phyloP scores from a whole-genome alignment of 2,113 vertebrate genomes.

The Drymodes brunneopygia region DNA sequence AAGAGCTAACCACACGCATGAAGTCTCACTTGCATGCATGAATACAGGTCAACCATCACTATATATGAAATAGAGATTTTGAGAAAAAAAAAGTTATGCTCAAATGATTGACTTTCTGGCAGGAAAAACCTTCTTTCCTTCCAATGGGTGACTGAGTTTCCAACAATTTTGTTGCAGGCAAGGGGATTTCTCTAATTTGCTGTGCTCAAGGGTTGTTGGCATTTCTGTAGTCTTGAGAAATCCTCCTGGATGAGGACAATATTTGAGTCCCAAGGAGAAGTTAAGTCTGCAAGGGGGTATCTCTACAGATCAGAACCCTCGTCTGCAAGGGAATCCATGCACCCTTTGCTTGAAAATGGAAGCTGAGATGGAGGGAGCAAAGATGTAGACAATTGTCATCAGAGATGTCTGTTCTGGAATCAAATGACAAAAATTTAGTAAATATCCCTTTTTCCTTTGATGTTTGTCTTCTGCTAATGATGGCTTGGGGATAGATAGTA shows the following conservation, averaged over 20 bases:
- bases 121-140: background rate
- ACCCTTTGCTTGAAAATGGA: background rate
- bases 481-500: background rate
- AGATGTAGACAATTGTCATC: background rate
- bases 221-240: background rate
- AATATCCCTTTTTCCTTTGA: background rate
- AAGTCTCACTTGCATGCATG: background rate
- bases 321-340: background rate
- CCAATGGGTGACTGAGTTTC: background rate
- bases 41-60: background rate
- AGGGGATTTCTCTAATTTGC: background rate
- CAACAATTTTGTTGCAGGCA: background rate
- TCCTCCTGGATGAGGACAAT: background rate
- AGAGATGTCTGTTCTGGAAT: background rate
- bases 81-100: background rate
- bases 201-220: background rate
- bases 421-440: background rate
- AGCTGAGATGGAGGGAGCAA: background rate
- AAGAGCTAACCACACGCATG: background rate
- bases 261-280: background rate
- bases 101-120: background rate
- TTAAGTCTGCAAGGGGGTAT: background rate
- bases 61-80: background rate
- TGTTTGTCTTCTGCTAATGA: background rate
- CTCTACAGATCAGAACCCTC: background rate